Percentiles rank a stretch among this genome's conserved stretches.
Evolutionary conservation across 2,888 invertebrate species (phyloP).

Genomic region (Dendrolimus pini): DNA sequence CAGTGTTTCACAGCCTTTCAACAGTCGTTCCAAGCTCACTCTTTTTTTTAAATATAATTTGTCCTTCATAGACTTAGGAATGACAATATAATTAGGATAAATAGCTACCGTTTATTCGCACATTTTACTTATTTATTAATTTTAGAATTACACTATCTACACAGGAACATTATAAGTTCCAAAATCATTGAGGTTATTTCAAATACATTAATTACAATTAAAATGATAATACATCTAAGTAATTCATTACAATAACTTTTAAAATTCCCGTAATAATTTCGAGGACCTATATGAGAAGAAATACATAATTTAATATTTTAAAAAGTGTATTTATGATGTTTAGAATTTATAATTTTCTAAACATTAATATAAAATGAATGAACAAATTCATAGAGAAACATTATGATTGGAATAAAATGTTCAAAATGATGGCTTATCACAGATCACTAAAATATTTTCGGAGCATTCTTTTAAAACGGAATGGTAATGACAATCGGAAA

Average conservation of each 20-base stretch:
- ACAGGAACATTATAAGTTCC: not conserved
- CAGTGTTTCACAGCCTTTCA: constrained; percentile 70
- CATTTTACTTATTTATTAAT: constrained; percentile 11
- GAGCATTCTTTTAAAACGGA: constrained; percentile 24
- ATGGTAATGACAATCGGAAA: constrained; percentile 12
- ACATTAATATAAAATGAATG: not conserved
- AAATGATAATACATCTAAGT: not conserved
- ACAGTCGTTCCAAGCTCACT: constrained; percentile 66
- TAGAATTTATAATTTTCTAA: not conserved
- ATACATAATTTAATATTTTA: not conserved
- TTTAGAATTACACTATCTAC: constrained; percentile 7
- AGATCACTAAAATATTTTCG: constrained; percentile 32
- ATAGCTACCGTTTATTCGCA: constrained; percentile 37
- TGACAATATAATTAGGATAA: constrained; percentile 46
- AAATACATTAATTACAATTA: constrained; percentile 2
- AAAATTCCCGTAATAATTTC: not conserved
- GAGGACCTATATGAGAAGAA: not conserved
- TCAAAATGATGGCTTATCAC: constrained; percentile 38
- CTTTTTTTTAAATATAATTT: constrained; percentile 46
- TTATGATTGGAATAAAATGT: constrained; percentile 13
- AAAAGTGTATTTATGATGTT: not conserved
- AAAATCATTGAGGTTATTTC: constrained; percentile 3
- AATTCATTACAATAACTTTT: too few species aligned
- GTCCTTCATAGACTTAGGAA: constrained; percentile 54
- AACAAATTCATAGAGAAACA: too few species aligned